These are phyloP conservation scores for Drosophila pachea DNA, from an alignment of 1,140 invertebrate species.

Conservation along the genomic window DNA sequence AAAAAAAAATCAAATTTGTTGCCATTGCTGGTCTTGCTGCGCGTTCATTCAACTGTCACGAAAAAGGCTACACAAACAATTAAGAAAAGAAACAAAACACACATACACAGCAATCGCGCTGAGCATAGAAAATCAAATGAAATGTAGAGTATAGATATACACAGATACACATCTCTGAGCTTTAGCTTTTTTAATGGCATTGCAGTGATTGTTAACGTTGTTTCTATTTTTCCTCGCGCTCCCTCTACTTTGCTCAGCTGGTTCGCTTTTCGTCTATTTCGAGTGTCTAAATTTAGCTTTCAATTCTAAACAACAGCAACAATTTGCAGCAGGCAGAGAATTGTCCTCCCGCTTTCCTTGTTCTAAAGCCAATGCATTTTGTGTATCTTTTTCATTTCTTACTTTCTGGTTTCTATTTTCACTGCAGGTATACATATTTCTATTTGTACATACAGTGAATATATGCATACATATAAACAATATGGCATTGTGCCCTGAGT, in stretches of 20 bases:
- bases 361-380: conserved; percentile 10
- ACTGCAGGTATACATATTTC: conserved; percentile 24
- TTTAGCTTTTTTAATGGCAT: conserved; percentile 34
- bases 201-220: conserved; percentile 10
- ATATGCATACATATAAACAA: conserved; percentile 27
- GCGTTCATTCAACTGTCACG: conserved; percentile 70
- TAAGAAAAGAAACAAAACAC: conserved; percentile 19
- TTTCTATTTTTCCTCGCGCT: conserved; percentile 9
- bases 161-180: conserved; percentile 4
- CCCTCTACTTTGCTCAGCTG: conserved; percentile 5
- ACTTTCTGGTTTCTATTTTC: conserved; percentile 54
- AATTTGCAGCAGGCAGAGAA: conserved; percentile 45
- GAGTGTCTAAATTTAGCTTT: conserved; percentile 60
- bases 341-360: conserved; percentile 5
- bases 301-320: conserved; percentile 64
- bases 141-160: conserved; percentile 33
- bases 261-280: conserved; percentile 17
- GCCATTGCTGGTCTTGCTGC: conserved; percentile 27
- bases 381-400: conserved; percentile 45
- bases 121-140: conserved; percentile 46
- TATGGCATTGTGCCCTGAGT: conserved; percentile 56
- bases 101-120: conserved; percentile 29
- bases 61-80: conserved; percentile 42
- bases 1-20: conserved; percentile 23
- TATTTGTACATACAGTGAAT: conserved; percentile 21